Base-by-base conservation (phyloP, 2,797 vertebrate genomes). In the Muscicapa striata region DNA sequence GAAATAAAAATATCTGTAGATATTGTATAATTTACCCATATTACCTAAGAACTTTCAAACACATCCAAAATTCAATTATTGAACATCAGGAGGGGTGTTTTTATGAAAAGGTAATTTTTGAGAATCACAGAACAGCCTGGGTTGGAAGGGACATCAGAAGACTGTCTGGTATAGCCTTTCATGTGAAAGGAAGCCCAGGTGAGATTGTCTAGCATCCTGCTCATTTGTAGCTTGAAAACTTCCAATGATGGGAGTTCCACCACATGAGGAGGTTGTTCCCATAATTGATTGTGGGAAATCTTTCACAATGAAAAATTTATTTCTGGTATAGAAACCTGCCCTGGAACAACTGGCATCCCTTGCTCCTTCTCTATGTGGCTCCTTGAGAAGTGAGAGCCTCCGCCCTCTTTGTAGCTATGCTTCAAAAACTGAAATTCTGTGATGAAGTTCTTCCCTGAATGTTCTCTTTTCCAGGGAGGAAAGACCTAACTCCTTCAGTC, bases 241-340 rank as follows among this genome's bases (percentile, higher is more conserved):
- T 48, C 27, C 32, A 52, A 5, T 17, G 26, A n/a, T n/a, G 32
- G 32, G 22, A 55, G 40, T 22, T 76, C 55, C n/a, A 32, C 2
- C 34, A 45, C 1, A 0, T 26, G 38, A 5, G 7, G 11, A 77
- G 4, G 6, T 45, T 69, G 26, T 27, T 77, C 23, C 27, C 23
- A 7, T 29, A 23, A 30, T 7, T 17, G 4, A 19, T 48, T 48
- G 3, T 21, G 68, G 48, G 48, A 49, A 27, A 27, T 27, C 48
- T 49, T 13, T 76, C 19, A 30, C 4, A 20, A 11, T 34, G 48
- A 59, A 74, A 55, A 18, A 67, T 43, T 6, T 32, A 8, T 55
- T 85, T 83, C 55, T 45, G 49, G 5, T 45, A 36, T 4, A 0
- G 0, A 76, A 82, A 34, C 5, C 7, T 88, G 1, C 7, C 13